Base-by-base conservation (phyloP, 2,888 invertebrate genomes). In the Dione juno region DNA sequence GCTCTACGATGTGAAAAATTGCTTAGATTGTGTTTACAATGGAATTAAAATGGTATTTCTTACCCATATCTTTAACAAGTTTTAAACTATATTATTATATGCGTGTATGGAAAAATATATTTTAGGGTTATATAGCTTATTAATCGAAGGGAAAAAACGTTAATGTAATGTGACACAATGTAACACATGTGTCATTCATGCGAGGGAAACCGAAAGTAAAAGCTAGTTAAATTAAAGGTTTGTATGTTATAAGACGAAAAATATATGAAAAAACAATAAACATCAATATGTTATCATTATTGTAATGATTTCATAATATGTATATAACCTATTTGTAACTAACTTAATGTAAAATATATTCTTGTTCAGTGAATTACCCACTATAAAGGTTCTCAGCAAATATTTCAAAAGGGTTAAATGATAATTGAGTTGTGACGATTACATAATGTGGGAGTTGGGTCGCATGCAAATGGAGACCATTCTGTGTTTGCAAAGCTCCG, bases 401-500 rank as follows among this genome's bases (percentile, higher is more conserved):
- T 11, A 41, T 28, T 54, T 45, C 50, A 28, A 59, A 63, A 37
- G 53, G 68, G 43, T 63, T 64, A 14, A 54, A 63, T 35, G 68
- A 54, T 69, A 69, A 69, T 69, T 69, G 63, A 67, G 70, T 63
- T 70, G 63, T 63, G 48, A 69, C 68, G 52, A 74, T 75, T 68
- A 61, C 73, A 64, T 72, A 69, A 70, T 41, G 53, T 58, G 28
- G 9, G 65, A 37, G 69, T 69, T 53, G 69, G 74, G 71, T 66
- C 70, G 65, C 70, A 66, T 74, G 68, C 63, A 67, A 73, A 75
- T 68, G 53, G 61, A 70, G 73, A 66, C 35, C 67, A 61, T 72
- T 71, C 53, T 11, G 57, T 72, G 69, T 80, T 77, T 79, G 75
- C 48, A 14, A 50, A 37, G 16, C 37, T 50, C 19, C 48, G 35